Evolutionary conservation across 2,113 vertebrate species (phyloP).

Genomic region (Podarcis muralis): DNA sequence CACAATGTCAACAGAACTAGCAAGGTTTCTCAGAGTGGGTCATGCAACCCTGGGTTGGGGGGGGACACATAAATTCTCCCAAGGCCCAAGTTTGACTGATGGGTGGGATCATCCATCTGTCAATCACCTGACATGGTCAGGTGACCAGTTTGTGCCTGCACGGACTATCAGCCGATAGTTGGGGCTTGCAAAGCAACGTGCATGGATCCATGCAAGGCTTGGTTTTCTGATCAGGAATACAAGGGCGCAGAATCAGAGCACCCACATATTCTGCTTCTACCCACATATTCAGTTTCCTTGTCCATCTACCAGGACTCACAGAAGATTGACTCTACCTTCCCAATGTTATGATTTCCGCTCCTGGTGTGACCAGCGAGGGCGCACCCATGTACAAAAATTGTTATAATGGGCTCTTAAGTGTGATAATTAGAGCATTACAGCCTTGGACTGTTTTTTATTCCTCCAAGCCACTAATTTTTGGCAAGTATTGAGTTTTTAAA

Average conservation of each 20-base stretch:
- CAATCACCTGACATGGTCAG: too few relatives aligned
- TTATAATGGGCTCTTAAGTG: conserved; percentile 4
- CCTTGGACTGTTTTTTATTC: conserved; percentile 53
- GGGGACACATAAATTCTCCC: too few relatives aligned
- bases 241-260: background rate
- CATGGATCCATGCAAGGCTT: too few relatives aligned
- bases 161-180: too few relatives aligned
- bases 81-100: too few relatives aligned
- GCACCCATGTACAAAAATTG: background rate
- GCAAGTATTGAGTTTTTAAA: conserved; percentile 63
- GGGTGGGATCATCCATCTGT: too few relatives aligned
- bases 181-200: too few relatives aligned
- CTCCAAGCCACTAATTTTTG: conserved; percentile 41
- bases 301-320: background rate
- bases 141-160: too few relatives aligned
- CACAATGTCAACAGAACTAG: background rate
- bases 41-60: too few relatives aligned
- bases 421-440: conserved; percentile 23
- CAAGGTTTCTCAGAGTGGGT: background rate
- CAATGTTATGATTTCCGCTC: background rate
- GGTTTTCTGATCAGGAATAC: background rate
- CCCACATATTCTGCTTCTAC: too few relatives aligned
- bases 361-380: too few relatives aligned
- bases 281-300: background rate
- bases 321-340: background rate